phyloP scores from a whole-genome alignment of 1,140 invertebrate genomes.

The Tetragonula clypearis region DNA sequence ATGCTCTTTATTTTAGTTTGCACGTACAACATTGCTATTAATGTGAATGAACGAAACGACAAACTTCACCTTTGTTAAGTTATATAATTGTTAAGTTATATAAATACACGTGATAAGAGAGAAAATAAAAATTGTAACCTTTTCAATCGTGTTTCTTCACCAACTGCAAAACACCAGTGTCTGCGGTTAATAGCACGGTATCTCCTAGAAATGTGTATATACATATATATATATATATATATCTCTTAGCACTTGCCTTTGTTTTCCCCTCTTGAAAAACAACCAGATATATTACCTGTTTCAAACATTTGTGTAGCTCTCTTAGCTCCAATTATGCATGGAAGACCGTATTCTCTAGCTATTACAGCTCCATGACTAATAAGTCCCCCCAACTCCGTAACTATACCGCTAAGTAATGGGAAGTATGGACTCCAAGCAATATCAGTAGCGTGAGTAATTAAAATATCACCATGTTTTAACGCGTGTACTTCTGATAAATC shows the following conservation, averaged over 20 bases:
- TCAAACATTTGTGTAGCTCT: slow-evolving; percentile 86
- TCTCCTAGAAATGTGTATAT: slow-evolving; percentile 54
- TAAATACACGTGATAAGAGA: not conserved
- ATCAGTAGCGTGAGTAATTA: slow-evolving; percentile 91
- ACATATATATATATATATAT: too few relatives aligned
- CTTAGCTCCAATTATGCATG: slow-evolving; percentile 89
- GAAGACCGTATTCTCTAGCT: slow-evolving; percentile 93
- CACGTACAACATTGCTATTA: not conserved
- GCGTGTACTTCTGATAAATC: slow-evolving; percentile 80
- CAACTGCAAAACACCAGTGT: slow-evolving; percentile 51
- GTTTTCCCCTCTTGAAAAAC: not conserved
- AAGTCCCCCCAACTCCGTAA: slow-evolving; percentile 92
- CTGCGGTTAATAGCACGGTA: slow-evolving; percentile 54
- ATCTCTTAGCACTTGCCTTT: not conserved
- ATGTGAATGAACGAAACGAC: not conserved
- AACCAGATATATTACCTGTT: slow-evolving; percentile 83
- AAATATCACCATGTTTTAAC: slow-evolving; percentile 86
- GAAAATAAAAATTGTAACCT: slow-evolving; percentile 18
- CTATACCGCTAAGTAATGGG: slow-evolving; percentile 89
- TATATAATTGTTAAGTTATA: slow-evolving; percentile 26
- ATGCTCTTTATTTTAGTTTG: slow-evolving; percentile 6
- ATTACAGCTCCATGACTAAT: slow-evolving; percentile 94
- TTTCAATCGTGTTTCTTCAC: slow-evolving; percentile 32
- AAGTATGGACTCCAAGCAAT: slow-evolving; percentile 95
- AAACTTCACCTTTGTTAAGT: not conserved